Evolutionary conservation across 2,888 invertebrate species (phyloP).

Genomic region (Parelbella ahira): DNA sequence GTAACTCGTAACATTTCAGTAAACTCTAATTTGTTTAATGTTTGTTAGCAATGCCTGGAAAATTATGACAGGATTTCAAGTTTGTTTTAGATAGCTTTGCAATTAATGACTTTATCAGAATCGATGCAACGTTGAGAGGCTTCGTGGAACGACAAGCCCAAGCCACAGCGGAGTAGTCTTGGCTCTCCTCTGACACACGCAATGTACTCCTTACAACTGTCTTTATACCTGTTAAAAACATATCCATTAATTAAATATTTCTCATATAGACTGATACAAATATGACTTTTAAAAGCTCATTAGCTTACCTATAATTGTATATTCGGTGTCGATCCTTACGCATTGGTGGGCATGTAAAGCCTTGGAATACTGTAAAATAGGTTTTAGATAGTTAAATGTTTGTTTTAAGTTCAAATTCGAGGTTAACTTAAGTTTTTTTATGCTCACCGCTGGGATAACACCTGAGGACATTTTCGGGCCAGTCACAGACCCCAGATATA

Average conservation of each 20-base stretch:
- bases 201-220: slow-evolving; percentile 49
- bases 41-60: no score
- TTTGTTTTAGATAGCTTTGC: slow-evolving; percentile 12
- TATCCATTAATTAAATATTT: no score
- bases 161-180: slow-evolving; percentile 52
- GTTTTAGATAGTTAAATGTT: background rate
- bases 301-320: slow-evolving; percentile 45
- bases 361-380: slow-evolving; percentile 30
- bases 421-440: background rate
- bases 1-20: no score
- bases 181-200: slow-evolving; percentile 54
- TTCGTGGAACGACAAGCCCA: slow-evolving; percentile 49
- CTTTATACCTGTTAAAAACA: slow-evolving; percentile 43
- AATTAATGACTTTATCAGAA: slow-evolving; percentile 33
- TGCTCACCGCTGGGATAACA: slow-evolving; percentile 50
- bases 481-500: slow-evolving; percentile 46
- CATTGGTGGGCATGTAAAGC: slow-evolving; percentile 45
- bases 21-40: no score
- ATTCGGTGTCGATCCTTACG: slow-evolving; percentile 35
- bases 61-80: no score
- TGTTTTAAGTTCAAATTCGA: no score
- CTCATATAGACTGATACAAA: no score
- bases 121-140: slow-evolving; percentile 44
- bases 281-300: background rate
- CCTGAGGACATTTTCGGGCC: slow-evolving; percentile 53